Conservation (phyloP, 2,113 vertebrate species). For the Phasianus colchicus region DNA sequence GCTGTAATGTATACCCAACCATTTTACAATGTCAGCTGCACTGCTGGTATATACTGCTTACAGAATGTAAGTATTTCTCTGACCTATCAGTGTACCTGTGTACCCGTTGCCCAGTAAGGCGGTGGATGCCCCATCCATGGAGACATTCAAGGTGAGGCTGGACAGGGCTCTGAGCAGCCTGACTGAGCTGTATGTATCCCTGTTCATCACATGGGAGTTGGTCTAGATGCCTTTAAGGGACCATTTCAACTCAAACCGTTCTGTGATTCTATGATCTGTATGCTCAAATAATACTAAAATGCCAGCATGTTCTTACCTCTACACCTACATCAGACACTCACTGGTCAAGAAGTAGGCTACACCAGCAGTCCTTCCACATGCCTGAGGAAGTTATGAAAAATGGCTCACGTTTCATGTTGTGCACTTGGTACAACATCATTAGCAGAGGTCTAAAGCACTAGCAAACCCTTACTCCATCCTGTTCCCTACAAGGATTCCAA, state of each 20-base stretch:
- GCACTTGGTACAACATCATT: background rate
- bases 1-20: background rate
- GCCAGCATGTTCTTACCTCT: background rate
- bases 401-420: background rate
- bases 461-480: background rate
- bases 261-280: background rate
- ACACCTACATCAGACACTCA: background rate
- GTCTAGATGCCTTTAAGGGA: no score
- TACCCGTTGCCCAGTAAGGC: no score
- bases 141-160: no score
- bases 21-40: background rate
- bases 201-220: no score
- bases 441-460: background rate
- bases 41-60: background rate
- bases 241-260: no score
- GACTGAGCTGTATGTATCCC: no score
- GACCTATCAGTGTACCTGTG: background rate
- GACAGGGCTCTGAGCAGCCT: no score
- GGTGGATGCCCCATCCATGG: no score
- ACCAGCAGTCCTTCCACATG: background rate
- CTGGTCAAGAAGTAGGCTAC: background rate
- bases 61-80: background rate
- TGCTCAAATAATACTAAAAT: background rate
- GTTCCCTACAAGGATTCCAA: no score
- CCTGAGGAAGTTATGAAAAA: background rate